phyloP scores from a whole-genome alignment of 1,140 invertebrate species.

The Dendroctonus ponderosae region DNA sequence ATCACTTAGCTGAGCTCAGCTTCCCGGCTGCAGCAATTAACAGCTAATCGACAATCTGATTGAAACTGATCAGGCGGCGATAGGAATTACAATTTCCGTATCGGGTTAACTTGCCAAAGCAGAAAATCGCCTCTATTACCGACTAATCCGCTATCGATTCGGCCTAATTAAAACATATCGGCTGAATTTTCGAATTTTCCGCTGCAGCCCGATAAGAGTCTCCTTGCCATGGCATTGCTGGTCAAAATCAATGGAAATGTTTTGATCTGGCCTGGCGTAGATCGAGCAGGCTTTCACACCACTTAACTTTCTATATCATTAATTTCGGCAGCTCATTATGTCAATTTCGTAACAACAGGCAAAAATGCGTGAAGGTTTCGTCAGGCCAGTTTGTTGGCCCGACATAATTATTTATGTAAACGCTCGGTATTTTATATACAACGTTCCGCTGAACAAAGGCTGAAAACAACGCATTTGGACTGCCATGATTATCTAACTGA shows the following conservation, averaged over 20 bases:
- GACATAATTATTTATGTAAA: neutral
- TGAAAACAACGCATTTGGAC: neutral
- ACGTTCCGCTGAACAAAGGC: neutral
- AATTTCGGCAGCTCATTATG: constrained; percentile 8
- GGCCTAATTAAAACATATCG: too few relatives aligned
- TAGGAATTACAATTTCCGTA: too few relatives aligned
- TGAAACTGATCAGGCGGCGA: too few relatives aligned
- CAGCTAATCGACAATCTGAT: too few relatives aligned
- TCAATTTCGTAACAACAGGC: constrained; percentile 5
- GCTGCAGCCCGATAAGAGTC: neutral
- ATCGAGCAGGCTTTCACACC: constrained; percentile 3
- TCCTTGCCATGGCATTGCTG: neutral
- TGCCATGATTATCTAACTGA: too few relatives aligned
- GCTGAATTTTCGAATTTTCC: neutral
- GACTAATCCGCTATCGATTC: too few relatives aligned
- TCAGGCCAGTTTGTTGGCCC: neutral
- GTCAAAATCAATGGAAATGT: neutral
- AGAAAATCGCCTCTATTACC: too few relatives aligned
- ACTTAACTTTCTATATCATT: constrained; percentile 11
- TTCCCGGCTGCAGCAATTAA: too few relatives aligned
- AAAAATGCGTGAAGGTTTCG: neutral
- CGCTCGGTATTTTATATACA: neutral
- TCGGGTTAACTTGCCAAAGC: too few relatives aligned
- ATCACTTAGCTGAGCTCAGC: too few relatives aligned
- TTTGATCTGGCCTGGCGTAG: neutral